A percentile compares a stretch with the other conserved stretches of the same genome.
Evolutionary conservation across 2,888 invertebrate species (phyloP).

Genomic region (Exocentrus adspersus): DNA sequence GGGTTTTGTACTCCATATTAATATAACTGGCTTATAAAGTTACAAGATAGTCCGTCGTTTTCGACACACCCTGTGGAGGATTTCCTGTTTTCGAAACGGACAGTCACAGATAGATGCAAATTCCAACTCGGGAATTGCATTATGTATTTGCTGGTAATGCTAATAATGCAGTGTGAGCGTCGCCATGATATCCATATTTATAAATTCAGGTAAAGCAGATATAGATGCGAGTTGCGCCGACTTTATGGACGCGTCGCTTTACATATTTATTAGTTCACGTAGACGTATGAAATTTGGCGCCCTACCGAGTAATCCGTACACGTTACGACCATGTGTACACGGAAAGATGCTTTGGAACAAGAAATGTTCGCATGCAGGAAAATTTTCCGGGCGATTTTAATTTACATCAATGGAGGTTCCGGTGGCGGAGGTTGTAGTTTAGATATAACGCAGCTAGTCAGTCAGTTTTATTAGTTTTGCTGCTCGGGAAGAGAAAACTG

Average conservation of each 20-base stretch:
- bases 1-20: no score
- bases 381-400: background rate
- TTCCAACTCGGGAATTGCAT: no score
- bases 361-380: background rate
- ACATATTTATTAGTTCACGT: conserved; percentile 11
- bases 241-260: conserved; percentile 7
- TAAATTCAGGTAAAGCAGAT: conserved; percentile 2
- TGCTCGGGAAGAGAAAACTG: conserved; percentile 25
- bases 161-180: conserved; percentile 3
- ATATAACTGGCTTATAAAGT: no score
- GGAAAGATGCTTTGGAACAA: background rate
- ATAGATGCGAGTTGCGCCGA: conserved; percentile 6
- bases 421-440: conserved; percentile 19
- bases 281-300: background rate
- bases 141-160: no score
- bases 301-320: background rate
- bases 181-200: conserved; percentile 11
- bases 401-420: conserved; percentile 1
- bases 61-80: no score
- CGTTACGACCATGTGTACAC: background rate
- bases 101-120: no score
- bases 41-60: no score
- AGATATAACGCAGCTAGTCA: conserved; percentile 20
- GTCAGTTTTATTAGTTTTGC: conserved; percentile 32
- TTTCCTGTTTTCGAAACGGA: no score